phyloP scores from a whole-genome alignment of 2,113 vertebrate species.

The Gymnocephalus cernua region DNA sequence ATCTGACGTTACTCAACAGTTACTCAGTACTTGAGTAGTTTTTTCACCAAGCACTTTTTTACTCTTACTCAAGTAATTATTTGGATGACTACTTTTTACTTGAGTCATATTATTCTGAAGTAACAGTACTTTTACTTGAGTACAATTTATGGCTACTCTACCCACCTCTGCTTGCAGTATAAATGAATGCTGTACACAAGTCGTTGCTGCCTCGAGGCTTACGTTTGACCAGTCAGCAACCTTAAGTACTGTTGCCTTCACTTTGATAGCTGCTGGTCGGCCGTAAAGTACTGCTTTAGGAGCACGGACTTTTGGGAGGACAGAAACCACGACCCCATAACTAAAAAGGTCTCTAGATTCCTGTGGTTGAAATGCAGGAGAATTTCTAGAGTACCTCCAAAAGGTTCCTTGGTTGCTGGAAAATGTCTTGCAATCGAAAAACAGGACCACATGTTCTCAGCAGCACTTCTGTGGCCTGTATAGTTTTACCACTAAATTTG shows the following conservation, averaged over 20 bases:
- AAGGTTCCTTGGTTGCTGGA: not conserved
- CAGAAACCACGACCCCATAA: not conserved
- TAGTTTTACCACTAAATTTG: not conserved
- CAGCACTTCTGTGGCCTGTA: not conserved
- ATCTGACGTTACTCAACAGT: too few species aligned
- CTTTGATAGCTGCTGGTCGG: too few species aligned
- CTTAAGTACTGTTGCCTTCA: not conserved
- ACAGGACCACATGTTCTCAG: not conserved
- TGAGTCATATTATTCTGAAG: too few species aligned
- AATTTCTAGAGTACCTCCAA: not conserved
- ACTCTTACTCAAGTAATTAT: too few species aligned
- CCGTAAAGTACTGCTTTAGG: not conserved
- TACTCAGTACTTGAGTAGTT: too few species aligned
- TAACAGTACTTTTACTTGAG: too few species aligned
- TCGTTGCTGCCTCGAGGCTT: not conserved
- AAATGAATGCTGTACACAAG: not conserved
- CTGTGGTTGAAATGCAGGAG: not conserved
- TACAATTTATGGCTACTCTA: too few species aligned
- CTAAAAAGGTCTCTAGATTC: not conserved
- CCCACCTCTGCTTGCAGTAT: not conserved
- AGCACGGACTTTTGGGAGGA: not conserved
- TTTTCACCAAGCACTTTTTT: too few species aligned
- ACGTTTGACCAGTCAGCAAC: too few species aligned
- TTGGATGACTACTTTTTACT: too few species aligned
- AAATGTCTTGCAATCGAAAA: rapidly evolving